These are phyloP conservation scores for Cantharis nigra DNA, from an alignment of 2,888 invertebrate species.

Conservation along the genomic window DNA sequence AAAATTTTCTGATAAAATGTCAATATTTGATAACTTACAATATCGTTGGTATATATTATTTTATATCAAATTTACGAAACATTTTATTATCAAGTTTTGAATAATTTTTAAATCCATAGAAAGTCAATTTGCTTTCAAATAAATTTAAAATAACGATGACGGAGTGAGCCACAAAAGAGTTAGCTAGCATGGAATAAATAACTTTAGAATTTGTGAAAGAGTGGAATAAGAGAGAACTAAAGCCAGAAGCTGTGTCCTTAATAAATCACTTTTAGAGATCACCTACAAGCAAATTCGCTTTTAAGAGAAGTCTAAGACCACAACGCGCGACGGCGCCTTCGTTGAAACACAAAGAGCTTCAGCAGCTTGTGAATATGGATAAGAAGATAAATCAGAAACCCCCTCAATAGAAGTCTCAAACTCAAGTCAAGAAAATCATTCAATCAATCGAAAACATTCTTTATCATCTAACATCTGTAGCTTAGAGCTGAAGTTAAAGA, in stretches of 20 bases:
- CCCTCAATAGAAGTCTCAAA: constrained; percentile 37
- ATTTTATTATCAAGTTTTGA: constrained; percentile 34
- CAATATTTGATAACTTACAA: not conserved
- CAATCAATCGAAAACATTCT: constrained; percentile 38
- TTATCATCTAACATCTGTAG: constrained; percentile 23
- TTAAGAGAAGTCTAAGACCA: constrained; percentile 42
- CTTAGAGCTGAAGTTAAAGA: constrained; percentile 8
- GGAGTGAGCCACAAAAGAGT: constrained; percentile 22
- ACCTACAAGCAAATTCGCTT: constrained; percentile 48
- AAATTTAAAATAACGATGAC: constrained; percentile 33
- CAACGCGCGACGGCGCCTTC: constrained; percentile 34
- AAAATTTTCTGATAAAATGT: not conserved
- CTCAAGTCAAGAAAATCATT: constrained; percentile 36
- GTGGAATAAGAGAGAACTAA: constrained; percentile 26
- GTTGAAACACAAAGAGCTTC: constrained; percentile 39
- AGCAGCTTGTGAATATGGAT: constrained; percentile 42
- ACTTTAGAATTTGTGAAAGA: constrained; percentile 39
- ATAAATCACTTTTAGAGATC: constrained; percentile 48
- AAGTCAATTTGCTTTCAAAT: constrained; percentile 36
- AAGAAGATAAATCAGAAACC: constrained; percentile 41
- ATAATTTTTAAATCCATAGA: constrained; percentile 36
- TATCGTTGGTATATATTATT: not conserved
- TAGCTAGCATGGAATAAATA: constrained; percentile 37
- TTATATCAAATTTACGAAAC: not conserved
- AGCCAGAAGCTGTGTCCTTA: constrained; percentile 39